A percentile compares a stretch with the other conserved stretches of the same genome.
Evolutionary conservation across 2,797 vertebrate species (phyloP).

Genomic region (Pyrocephalus nanus): DNA sequence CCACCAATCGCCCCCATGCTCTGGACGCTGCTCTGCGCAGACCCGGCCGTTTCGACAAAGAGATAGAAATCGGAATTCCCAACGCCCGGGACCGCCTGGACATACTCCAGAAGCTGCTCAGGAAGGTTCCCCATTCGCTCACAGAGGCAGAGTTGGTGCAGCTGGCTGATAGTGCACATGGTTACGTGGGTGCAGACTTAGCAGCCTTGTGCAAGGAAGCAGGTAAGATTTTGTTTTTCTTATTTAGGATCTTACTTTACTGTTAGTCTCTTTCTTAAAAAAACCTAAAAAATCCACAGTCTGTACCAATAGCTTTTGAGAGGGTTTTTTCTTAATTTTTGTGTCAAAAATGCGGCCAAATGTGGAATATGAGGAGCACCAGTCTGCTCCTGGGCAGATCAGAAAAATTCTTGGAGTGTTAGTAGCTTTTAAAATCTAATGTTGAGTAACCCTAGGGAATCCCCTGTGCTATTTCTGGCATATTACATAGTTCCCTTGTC

Average conservation of each 20-base stretch:
- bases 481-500: background rate
- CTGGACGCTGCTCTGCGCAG: conserved; percentile 91
- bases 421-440: background rate
- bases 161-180: conserved; percentile 86
- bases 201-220: conserved; percentile 93
- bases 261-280: background rate
- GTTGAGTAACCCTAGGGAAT: background rate
- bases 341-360: background rate
- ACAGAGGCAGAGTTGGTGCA: conserved; percentile 75
- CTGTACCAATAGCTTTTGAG: background rate
- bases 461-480: background rate
- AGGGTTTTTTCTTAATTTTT: background rate
- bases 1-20: conserved; percentile 92
- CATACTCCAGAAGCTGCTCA: conserved; percentile 87
- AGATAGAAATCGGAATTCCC: conserved; percentile 94
- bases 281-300: background rate
- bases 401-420: background rate
- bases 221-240: conserved; percentile 72
- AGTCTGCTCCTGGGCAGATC: background rate
- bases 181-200: conserved; percentile 94
- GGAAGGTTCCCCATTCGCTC: conserved; percentile 78
- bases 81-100: conserved; percentile 84
- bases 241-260: background rate
- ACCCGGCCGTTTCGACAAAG: conserved; percentile 94
- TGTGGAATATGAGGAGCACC: background rate